Base-by-base conservation (phyloP, 2,888 invertebrate genomes). In the Chalcis sispes region DNA sequence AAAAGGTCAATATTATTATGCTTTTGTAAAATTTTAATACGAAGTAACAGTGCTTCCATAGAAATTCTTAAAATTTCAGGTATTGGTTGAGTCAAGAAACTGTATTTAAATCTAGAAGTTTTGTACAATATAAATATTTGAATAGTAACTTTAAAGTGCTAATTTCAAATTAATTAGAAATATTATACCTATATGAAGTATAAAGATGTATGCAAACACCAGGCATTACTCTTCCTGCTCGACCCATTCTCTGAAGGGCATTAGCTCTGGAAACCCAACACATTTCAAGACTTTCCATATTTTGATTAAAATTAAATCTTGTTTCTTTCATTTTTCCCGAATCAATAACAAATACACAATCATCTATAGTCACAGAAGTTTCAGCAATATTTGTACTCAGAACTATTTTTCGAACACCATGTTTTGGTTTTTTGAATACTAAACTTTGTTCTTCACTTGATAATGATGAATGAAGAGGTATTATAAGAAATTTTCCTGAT, bases 341-440 rank as follows among this genome's bases (percentile, higher is more conserved):
- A 87, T 98, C 98, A 54, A 98, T 92, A 0, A 98, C 98, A 86
- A 95, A 98, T 0, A 97, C 96, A 81, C 98, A 97, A 89, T 98
- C 98, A 84, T 98, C 96, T 78, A 98, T 97, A 5, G 98, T 98
- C 7, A 98, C 93, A 0, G 97, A 97, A 0, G 98, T 98, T 90
- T 98, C 98, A 0, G 98, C 98, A 77, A 98, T 95, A 85, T 98
- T 98, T 0, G 98, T 98, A 10, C 92, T 90, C 0, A 98, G 89
- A 0, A 97, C 94, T 75, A 98, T 96, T 91, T 98, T 98, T 42
- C 98, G 90, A 23, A 92, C 92, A 0, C 94, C 95, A 0, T 90
- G 87, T 40, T 92, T 92, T 0, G 94, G 92, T 80, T 93, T 94
- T 82, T 92, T 93, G 84, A 93, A 93, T 25, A 97, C 94, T 50